Evolutionary conservation across 1,140 invertebrate species (phyloP), one percentile per base, ranked within the genome.

Genomic region (Pogonomyrmex californicus): DNA sequence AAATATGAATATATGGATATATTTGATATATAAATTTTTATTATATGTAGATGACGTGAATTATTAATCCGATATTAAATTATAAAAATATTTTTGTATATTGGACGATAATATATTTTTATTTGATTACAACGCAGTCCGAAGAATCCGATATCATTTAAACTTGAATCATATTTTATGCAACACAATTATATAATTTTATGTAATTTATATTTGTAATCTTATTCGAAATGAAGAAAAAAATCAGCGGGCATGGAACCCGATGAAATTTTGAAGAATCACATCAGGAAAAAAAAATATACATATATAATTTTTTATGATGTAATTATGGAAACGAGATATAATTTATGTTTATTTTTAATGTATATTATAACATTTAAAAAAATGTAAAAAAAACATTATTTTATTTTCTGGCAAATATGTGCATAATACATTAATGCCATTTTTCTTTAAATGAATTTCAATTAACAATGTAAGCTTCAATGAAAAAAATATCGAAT

Each of bases 331-430:
- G 0, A 36, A 63, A 63, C 12, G 60, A 33, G 23, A 7, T 49
- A 7, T 49, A 51, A 71, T 33, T 49, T 54, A 71, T 1, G 9
- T 71, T 71, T 51, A 71, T 71, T 51, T 4, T 71, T 36, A 33
- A 17, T 36, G 38, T 49, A 54, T 12, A 38, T 33, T 73, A 14
- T 73, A 23, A 23, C 23, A 23, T 23, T 23, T 0, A 23, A 23
- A 23, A 23, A 23, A 23, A 23, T 23, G 0, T 1, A 33, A 4
- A 73, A 36, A n/a, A 73, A 9, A 0, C 36, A 68, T 2, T 0
- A 38, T 9, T 54, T 49, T 73, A 73, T 73, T 54, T 70, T 33
- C 23, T 4, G 1, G 4, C 4, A 38, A n/a, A 1, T 9, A 12
- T 60, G 33, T 0, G 3, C 4, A 5, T 62, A 62, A 62, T 9